Percentiles rank a stretch among this genome's conserved stretches.
These are phyloP conservation scores for Siniperca knerii DNA, from an alignment of 2,113 vertebrate species.

Conservation along the genomic window DNA sequence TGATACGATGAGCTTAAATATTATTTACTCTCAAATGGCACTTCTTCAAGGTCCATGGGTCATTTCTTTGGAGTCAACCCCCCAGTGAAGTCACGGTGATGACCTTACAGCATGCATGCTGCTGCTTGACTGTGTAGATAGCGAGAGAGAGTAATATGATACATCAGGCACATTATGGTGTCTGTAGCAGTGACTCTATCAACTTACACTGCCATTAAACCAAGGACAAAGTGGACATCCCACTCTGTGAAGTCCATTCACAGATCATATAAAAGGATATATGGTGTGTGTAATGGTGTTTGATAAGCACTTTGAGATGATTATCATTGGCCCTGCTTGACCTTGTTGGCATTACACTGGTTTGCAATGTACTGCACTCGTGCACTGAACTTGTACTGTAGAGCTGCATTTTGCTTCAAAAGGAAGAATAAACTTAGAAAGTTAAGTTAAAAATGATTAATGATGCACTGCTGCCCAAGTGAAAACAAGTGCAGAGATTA, in stretches of 20 bases:
- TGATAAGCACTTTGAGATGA: constrained; percentile 60
- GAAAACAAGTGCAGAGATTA: constrained; percentile 15
- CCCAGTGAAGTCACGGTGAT: constrained; percentile 33
- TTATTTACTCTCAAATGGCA: constrained; percentile 46
- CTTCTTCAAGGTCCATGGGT: constrained; percentile 51
- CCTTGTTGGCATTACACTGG: constrained; percentile 41
- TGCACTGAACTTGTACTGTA: not conserved
- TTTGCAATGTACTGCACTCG: constrained; percentile 12
- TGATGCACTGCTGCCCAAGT: not conserved
- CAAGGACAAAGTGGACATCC: constrained; percentile 72
- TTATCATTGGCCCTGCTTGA: constrained; percentile 49
- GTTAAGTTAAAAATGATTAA: not conserved
- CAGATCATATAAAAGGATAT: constrained; percentile 72
- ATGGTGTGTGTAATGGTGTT: constrained; percentile 64
- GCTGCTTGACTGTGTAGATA: constrained; percentile 20
- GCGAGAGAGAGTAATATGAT: constrained; percentile 38
- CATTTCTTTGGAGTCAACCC: constrained; percentile 38
- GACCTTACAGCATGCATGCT: constrained; percentile 49
- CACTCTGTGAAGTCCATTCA: constrained; percentile 60
- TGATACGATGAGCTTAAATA: constrained; percentile 42
- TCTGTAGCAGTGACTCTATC: constrained; percentile 60
- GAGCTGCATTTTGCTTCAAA: constrained; percentile 4
- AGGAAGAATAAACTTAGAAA: not conserved
- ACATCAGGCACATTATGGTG: constrained; percentile 53
- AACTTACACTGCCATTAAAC: constrained; percentile 65